Evolutionary conservation across 2,113 vertebrate genomes (phyloP), one percentile per base, ranked within the genome.

Genomic region (Rhadina sibilatrix): DNA sequence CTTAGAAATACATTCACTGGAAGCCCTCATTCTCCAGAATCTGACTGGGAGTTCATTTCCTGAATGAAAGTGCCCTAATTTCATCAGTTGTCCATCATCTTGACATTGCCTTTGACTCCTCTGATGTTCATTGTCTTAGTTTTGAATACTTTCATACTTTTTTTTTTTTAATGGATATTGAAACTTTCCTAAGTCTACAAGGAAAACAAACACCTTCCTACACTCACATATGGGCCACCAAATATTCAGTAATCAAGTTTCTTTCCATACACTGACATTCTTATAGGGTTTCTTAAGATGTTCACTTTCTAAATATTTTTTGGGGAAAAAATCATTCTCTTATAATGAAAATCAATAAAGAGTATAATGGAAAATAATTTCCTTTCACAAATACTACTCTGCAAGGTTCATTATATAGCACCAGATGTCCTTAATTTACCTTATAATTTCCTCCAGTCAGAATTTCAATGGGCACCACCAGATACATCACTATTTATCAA

Each of bases 251-350:
- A 66, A 31, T 52, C n/a, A 47, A 28, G 8, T 57, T 81, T 59
- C 11, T 77, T 24, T 68, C 5, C 2, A 35, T 66, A 66, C 66
- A 37, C 9, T 63, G 4, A 61, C 8, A 79, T 83, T 52, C 15
- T 69, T 42, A n/a, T 7, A 38, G 5, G 8, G 3, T 82, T 93
- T 69, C 27, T 57, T 56, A 61, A 59, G 18, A 63, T 35, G 59
- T 75, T 83, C 6, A 33, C 14, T 63, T 66, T 66, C 9, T 28
- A 63, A 33, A 24, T 46, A 12, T 42, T 57, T 78, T 33, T 71
- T 72, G 3, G 8, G 1, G 0, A 1, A 14, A 14, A 70, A 22
- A 40, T 20, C 13, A 21, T 15, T 57, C 6, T 76, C 5, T 38
- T 53, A 17, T 37, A 5, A 64, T 40, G 24, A 61, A 59, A 87